Evolutionary conservation across 2,113 vertebrate species (phyloP).

Genomic region (Alaudala cheleensis): DNA sequence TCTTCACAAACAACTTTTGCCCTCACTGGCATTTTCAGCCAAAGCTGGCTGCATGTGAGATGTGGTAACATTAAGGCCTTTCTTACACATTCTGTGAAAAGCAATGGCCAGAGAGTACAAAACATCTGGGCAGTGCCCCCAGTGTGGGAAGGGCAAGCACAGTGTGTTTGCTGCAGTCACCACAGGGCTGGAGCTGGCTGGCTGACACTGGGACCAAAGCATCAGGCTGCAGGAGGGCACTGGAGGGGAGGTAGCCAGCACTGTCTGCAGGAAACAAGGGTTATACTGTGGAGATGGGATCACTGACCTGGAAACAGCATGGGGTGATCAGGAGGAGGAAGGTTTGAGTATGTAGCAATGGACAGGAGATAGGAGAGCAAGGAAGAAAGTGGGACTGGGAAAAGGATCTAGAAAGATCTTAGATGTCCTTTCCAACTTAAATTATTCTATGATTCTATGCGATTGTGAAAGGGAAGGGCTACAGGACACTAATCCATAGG

Average conservation of each 20-base stretch:
- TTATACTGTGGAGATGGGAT: background rate
- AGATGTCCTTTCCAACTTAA: background rate
- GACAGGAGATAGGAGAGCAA: background rate
- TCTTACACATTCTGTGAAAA: background rate
- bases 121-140: background rate
- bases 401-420: background rate
- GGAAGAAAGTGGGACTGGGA: background rate
- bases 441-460: background rate
- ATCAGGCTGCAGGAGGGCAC: background rate
- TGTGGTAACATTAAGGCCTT: background rate
- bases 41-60: background rate
- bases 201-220: background rate
- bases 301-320: background rate
- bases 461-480: background rate
- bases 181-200: background rate
- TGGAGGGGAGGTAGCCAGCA: background rate
- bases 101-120: background rate
- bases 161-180: background rate
- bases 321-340: background rate
- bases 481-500: background rate
- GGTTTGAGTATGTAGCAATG: background rate
- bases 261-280: background rate
- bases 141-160: background rate
- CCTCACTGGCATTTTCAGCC: background rate
- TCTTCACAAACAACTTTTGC: background rate